Conservation (phyloP, 2,113 vertebrate genomes). For the Alethe diademata region DNA sequence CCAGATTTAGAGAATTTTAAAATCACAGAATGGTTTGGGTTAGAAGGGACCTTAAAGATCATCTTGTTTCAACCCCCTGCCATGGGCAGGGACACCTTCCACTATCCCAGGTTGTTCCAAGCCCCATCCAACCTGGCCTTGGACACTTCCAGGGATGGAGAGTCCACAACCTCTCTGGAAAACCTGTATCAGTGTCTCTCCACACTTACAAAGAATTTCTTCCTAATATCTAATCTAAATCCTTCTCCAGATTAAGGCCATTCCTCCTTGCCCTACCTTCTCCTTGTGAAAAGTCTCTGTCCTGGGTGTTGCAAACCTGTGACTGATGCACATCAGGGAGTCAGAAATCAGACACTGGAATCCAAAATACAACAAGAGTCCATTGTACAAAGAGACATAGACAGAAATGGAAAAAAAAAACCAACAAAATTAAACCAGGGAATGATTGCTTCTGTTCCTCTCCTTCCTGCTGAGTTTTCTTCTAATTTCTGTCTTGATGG, state of each 20-base stretch:
- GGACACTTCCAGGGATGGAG: no score
- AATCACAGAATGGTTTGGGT: not conserved
- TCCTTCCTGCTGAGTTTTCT: not conserved
- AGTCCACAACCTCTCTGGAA: not conserved
- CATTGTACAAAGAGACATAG: not conserved
- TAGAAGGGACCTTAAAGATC: not conserved
- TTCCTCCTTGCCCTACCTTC: not conserved
- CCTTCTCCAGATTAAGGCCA: not conserved
- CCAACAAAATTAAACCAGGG: not conserved
- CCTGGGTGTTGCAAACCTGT: not conserved
- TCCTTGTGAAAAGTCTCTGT: not conserved
- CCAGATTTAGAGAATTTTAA: not conserved
- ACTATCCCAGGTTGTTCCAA: not conserved
- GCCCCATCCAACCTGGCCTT: accelerated
- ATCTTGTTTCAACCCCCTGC: accelerated
- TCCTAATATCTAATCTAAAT: not conserved
- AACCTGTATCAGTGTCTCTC: not conserved
- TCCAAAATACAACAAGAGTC: not conserved
- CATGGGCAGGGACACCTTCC: not conserved
- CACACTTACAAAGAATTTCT: not conserved
- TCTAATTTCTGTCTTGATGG: not conserved
- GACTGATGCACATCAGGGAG: not conserved
- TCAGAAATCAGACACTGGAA: not conserved
- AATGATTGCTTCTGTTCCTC: not conserved
- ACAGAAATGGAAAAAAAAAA: not conserved